Base-by-base conservation (phyloP, 2,113 vertebrate species). In the Abramis brama region DNA sequence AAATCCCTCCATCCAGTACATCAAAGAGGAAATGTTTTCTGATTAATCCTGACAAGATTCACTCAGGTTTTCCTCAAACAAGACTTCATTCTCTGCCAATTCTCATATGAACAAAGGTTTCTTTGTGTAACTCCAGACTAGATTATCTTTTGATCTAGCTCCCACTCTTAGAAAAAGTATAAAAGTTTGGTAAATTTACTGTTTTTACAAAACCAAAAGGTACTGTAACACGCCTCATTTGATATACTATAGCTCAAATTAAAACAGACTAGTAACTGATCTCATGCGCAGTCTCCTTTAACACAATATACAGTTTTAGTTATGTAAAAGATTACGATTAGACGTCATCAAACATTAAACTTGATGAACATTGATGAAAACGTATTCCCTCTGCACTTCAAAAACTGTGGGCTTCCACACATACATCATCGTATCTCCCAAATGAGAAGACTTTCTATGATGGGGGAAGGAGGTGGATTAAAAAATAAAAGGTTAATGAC, bases 11-110 rank as follows among this genome's bases (percentile, higher is more conserved):
- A 87, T 11, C 47, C 52, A 27, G 30, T 21, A 79, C 50, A 85
- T 79, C 50, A 85, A 83, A 88, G 33, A 50, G 59, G 27, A 81
- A 79, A 57, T 33, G 30, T 66, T 55, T 79, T 82, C 68, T 57
- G 81, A 80, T 80, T 83, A 86, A 83, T 82, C 45, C 27, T 36
- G 70, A 83, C 70, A 82, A 86, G 70, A 83, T 70, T 86, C 64
- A 66, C n/a, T 70, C 57, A 47, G 43, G 71, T 79, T 66, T 33
- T 83, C 39, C 45, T 71, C 73, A 23, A 79, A 81, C 36, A 82
- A 76, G 57, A 79, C 74, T 71, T 79, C 17, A 79, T 52, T 45
- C 66, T 25, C 62, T 64, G n/a, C 43, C 45, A 75, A 74, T 76
- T 76, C 15, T 39, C 47, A 30, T 55, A 60, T 25, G 36, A 81